These are phyloP conservation scores for Volucella inflata DNA, from an alignment of 2,888 invertebrate species.

Conservation along the genomic window DNA sequence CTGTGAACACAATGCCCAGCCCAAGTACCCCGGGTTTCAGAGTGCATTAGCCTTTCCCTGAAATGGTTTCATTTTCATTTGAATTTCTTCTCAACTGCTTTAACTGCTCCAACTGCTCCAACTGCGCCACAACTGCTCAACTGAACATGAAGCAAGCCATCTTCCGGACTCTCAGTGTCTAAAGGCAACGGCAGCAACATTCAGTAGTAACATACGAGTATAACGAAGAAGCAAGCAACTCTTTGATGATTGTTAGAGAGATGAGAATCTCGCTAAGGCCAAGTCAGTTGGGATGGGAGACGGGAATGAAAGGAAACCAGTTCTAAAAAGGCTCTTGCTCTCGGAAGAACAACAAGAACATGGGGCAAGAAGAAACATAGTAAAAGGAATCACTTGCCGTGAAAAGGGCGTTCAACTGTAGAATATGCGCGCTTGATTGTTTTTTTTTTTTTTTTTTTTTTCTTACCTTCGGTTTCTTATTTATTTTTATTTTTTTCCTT, in stretches of 20 bases:
- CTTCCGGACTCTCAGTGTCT: slow-evolving; percentile 15
- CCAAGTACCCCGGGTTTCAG: slow-evolving; percentile 52
- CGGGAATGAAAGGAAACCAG: slow-evolving; percentile 74
- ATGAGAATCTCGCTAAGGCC: slow-evolving; percentile 33
- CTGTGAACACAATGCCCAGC: slow-evolving; percentile 56
- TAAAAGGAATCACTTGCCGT: slow-evolving; percentile 82
- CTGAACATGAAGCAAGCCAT: slow-evolving; percentile 35
- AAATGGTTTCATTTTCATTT: slow-evolving; percentile 81
- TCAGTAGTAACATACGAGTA: slow-evolving; percentile 51
- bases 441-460: slow-evolving; percentile 51
- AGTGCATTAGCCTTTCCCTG: slow-evolving; percentile 74
- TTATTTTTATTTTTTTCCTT: slow-evolving; percentile 51
- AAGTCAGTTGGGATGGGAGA: slow-evolving; percentile 25
- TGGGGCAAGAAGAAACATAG: slow-evolving; percentile 63
- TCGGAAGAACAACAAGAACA: slow-evolving; percentile 63
- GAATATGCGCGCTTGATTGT: slow-evolving; percentile 74
- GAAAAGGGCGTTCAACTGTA: slow-evolving; percentile 83
- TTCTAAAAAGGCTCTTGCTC: slow-evolving; percentile 75
- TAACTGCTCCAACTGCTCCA: slow-evolving; percentile 33
- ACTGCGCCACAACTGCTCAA: slow-evolving; percentile 36
- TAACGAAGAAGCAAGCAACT: slow-evolving; percentile 35
- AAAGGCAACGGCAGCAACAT: slow-evolving; percentile 73
- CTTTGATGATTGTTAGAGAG: slow-evolving; percentile 74
- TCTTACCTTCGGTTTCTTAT: slow-evolving; percentile 11
- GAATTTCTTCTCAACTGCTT: slow-evolving; percentile 67